Percentiles rank a stretch among this genome's conserved stretches.
phyloP scores from a whole-genome alignment of 2,797 vertebrate species.

The Ara ararauna region DNA sequence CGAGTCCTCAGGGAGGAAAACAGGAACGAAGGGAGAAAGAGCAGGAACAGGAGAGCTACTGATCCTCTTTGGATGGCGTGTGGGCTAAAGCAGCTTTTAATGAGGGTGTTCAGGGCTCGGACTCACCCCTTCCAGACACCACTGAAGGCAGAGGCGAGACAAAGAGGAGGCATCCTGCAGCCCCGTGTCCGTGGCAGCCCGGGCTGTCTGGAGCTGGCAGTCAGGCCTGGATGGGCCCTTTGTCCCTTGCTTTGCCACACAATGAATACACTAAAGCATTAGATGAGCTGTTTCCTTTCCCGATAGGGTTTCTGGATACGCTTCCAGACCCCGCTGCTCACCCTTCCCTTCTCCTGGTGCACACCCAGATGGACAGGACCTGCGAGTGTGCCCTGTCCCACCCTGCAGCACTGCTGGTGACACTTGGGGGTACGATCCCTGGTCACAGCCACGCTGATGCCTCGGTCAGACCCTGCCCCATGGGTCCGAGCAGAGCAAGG shows the following conservation, averaged over 20 bases:
- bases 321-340: background rate
- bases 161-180: background rate
- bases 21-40: fast-evolving
- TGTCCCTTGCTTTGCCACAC: background rate
- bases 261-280: background rate
- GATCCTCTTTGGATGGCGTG: background rate
- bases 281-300: background rate
- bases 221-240: slow-evolving; percentile 61
- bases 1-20: background rate
- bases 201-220: slow-evolving; percentile 31
- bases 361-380: background rate
- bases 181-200: background rate
- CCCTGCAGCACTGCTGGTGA: background rate
- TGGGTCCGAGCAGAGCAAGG: background rate
- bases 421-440: background rate
- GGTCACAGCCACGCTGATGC: background rate
- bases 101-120: slow-evolving; percentile 18
- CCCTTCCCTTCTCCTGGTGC: background rate
- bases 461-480: fast-evolving
- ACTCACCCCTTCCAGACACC: background rate
- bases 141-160: background rate
- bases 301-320: background rate
- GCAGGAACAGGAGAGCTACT: background rate
- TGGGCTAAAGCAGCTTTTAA: slow-evolving; percentile 52
- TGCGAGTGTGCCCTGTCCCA: background rate